Conservation (phyloP, 2,113 vertebrate species). For the Mohoua ochrocephala region DNA sequence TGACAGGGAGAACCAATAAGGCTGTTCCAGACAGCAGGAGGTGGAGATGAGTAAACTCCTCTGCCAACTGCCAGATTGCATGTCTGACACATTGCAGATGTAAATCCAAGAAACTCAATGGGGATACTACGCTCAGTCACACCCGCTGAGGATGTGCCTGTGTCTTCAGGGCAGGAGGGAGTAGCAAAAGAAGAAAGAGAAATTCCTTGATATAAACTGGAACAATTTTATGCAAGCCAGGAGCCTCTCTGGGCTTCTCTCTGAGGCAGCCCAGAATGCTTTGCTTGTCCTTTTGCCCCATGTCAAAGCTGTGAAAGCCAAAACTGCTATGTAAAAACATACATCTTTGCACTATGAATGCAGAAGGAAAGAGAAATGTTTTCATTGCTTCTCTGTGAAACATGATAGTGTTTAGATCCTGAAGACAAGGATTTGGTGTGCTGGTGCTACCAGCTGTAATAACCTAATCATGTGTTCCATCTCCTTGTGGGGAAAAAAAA, state of each 20-base stretch:
- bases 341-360: neutral
- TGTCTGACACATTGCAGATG: slow-evolving; percentile 48
- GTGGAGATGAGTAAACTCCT: slow-evolving; percentile 24
- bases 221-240: neutral
- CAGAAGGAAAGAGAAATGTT: neutral
- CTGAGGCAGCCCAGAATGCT: neutral
- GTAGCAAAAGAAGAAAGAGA: neutral
- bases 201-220: neutral
- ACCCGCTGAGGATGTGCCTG: neutral
- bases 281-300: neutral
- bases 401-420: neutral
- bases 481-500: neutral
- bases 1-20: slow-evolving; percentile 24
- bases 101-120: slow-evolving; percentile 19
- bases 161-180: neutral
- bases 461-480: neutral
- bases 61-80: slow-evolving; percentile 37
- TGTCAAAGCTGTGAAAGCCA: neutral
- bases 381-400: neutral
- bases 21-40: slow-evolving; percentile 37
- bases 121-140: neutral
- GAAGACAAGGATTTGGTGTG: neutral
- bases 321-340: neutral
- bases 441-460: neutral
- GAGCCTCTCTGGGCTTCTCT: neutral